These are phyloP conservation scores for Idaea aversata DNA, from an alignment of 2,888 invertebrate genomes.

Conservation along the genomic window DNA sequence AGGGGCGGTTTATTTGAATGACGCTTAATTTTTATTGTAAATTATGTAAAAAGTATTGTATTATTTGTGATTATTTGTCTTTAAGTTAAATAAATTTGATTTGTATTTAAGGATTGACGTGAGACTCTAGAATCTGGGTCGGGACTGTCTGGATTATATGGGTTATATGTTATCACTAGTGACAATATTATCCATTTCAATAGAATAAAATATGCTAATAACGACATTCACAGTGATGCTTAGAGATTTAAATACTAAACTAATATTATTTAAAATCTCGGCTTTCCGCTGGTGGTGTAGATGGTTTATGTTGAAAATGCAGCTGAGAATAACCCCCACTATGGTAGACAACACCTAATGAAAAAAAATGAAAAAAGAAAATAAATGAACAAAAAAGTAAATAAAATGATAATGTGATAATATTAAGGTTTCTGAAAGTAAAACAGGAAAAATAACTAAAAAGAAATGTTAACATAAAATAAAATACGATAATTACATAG, in stretches of 20 bases:
- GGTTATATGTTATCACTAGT: too few species aligned
- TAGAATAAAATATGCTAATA: constrained; percentile 80
- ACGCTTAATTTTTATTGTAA: too few species aligned
- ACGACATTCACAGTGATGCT: constrained; percentile 82
- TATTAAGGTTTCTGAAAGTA: constrained; percentile 20
- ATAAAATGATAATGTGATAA: constrained; percentile 31
- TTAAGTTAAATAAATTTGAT: too few species aligned
- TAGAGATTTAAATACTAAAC: constrained; percentile 79
- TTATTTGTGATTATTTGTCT: too few species aligned
- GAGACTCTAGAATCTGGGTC: too few species aligned
- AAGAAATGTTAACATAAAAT: constrained; percentile 1
- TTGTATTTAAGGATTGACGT: too few species aligned
- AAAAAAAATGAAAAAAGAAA: constrained; percentile 49
- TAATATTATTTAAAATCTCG: constrained; percentile 81
- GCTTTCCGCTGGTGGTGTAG: constrained; percentile 80
- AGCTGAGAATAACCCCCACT: constrained; percentile 81
- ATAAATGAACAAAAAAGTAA: constrained; percentile 38
- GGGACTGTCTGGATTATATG: too few species aligned
- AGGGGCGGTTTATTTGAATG: too few species aligned
- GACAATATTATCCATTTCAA: constrained; percentile 60
- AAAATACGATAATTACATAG: not conserved
- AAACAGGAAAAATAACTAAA: constrained; percentile 23
- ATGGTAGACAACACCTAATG: constrained; percentile 81
- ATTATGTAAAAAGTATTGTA: too few species aligned
- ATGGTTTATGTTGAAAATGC: constrained; percentile 82